Conservation (phyloP, 30 jellyfish, hydroid and myxozoan species). For the Turritopsis rubra region DNA sequence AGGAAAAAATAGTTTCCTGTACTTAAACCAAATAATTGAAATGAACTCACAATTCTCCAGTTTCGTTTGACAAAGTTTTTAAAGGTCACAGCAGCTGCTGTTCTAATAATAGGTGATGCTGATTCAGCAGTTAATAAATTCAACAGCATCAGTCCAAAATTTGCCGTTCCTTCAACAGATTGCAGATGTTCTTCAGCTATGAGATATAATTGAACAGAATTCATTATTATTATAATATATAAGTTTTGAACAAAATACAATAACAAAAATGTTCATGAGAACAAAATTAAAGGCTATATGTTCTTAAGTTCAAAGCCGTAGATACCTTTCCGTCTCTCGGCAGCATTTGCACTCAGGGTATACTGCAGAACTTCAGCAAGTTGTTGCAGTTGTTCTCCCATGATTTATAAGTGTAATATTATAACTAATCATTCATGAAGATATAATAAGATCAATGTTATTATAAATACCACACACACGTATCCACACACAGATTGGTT, state of each 20-base stretch:
- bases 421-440: not conserved
- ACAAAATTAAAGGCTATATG: too few species aligned
- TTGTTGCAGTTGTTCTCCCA: conserved; percentile 34
- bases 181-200: conserved; percentile 80
- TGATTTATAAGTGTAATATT: not conserved
- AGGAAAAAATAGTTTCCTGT: not conserved
- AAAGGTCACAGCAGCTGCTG: conserved; percentile 84
- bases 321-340: conserved; percentile 70
- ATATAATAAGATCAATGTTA: not conserved
- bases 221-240: too few species aligned
- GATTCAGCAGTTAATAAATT: conserved; percentile 53
- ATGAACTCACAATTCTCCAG: conserved; percentile 77
- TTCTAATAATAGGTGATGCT: conserved; percentile 49
- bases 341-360: conserved; percentile 57
- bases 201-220: not conserved
- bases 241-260: not conserved
- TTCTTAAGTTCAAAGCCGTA: too few species aligned
- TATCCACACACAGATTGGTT: too few species aligned
- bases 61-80: conserved; percentile 72
- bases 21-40: not conserved
- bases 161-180: conserved; percentile 61
- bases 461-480: too few species aligned
- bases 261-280: not conserved
- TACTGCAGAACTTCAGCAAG: conserved; percentile 46
- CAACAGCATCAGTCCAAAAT: conserved; percentile 62